A percentile compares a stretch with the other conserved stretches of the same genome.
Conservation (phyloP, 2,888 invertebrate species). For the Drosophila putrida region DNA sequence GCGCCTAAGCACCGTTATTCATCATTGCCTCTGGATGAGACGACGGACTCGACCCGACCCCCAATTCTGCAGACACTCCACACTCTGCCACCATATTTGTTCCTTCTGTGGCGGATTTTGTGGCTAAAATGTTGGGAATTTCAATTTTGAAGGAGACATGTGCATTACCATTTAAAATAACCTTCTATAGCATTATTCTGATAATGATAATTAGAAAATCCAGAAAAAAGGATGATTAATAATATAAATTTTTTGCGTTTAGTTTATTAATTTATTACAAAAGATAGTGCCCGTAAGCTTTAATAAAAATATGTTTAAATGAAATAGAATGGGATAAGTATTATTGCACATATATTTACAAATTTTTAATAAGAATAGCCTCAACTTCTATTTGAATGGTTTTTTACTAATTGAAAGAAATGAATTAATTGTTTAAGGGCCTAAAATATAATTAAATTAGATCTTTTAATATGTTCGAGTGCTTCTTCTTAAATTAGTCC, state of each 20-base stretch:
- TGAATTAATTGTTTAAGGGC: too few species aligned
- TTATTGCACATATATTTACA: too few species aligned
- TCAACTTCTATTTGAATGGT: too few species aligned
- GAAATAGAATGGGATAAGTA: too few species aligned
- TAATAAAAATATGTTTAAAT: too few species aligned
- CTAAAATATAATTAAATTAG: too few species aligned
- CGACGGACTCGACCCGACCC: conserved; percentile 19
- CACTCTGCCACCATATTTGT: conserved; percentile 56
- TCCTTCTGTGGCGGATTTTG: conserved; percentile 35
- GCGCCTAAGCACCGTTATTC: conserved; percentile 80
- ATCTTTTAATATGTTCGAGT: too few species aligned
- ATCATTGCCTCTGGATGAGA: conserved; percentile 74
- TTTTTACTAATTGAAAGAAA: too few species aligned
- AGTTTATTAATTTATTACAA: too few species aligned
- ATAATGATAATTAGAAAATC: background rate
- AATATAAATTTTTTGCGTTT: too few species aligned
- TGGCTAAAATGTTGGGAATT: conserved; percentile 22
- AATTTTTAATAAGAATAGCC: background rate
- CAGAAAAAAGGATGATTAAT: background rate
- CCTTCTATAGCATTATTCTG: background rate
- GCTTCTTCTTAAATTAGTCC: too few species aligned
- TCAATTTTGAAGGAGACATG: conserved; percentile 5
- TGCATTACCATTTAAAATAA: background rate
- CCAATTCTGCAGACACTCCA: conserved; percentile 16
- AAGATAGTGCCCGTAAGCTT: too few species aligned